Evolutionary conservation across 1,140 invertebrate genomes (phyloP), one percentile per base, ranked within the genome.

Genomic region (Dufourea novaeangliae): DNA sequence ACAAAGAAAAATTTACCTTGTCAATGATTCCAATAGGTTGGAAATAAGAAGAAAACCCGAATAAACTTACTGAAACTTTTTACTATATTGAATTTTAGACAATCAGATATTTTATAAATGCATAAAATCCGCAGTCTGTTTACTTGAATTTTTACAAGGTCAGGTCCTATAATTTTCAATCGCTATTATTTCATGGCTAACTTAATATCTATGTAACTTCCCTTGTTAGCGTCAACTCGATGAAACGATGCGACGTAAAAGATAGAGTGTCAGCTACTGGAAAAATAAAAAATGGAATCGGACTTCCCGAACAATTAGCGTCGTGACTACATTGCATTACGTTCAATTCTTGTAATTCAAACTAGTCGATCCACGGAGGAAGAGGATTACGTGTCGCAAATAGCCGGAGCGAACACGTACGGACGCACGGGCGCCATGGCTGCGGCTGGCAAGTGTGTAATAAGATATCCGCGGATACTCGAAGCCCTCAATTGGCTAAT

Each of bases 401-500:
- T 52, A 79, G 76, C 84, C 77, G 59, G 22, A 82, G 29, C 67
- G 68, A 69, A 87, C 84, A 83, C 83, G 79, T 88, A 87, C 84
- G 85, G 87, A 86, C 86, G 82, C 82, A 87, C 89, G 89, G 89
- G 90, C 90, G 90, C 90, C 87, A 91, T 90, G 82, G 84, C 81
- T 83, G 87, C 87, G 86, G 86, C 86, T 87, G 87, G 86, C 88
- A 91, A 92, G 90, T 91, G 88, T 92, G 91, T 92, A 92, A 92
- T 92, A 92, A 92, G 92, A 92, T 92, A 92, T 92, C 92, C 91
- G 92, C 92, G 92, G 92, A 92, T 91, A 92, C 91, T 92, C 92
- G 91, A 92, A 92, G 92, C 89, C 91, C 92, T 92, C 92, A 92
- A 92, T 92, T 92, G 92, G 91, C 90, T 92, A 92, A 92, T 92